A percentile compares a stretch with the other conserved stretches of the same genome.
phyloP scores from a whole-genome alignment of 2,113 vertebrate genomes.

The Psephotus haematonotus region DNA sequence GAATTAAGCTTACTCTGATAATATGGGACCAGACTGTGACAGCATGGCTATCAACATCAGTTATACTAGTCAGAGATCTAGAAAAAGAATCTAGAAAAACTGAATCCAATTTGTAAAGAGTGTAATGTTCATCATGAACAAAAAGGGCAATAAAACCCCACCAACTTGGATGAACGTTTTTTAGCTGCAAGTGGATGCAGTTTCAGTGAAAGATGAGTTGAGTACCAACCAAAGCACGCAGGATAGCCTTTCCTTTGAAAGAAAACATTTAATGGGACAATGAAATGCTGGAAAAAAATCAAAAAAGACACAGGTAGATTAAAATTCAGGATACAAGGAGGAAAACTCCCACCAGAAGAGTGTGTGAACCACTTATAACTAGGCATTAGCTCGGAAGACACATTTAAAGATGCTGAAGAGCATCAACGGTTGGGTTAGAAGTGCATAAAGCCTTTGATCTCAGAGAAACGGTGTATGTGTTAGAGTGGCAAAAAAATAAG shows the following conservation, averaged over 20 bases:
- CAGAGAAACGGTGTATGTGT: fast-evolving
- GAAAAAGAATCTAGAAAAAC: not conserved
- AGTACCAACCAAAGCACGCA: not conserved
- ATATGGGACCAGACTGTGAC: not conserved
- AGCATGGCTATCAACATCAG: not conserved
- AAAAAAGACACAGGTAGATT: not conserved
- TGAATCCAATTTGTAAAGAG: not conserved
- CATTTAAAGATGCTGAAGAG: not conserved
- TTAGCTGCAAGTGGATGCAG: not conserved
- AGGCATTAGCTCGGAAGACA: not conserved
- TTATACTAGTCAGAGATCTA: not conserved
- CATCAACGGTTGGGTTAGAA: not conserved
- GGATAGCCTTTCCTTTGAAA: not conserved
- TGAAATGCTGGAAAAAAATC: not conserved
- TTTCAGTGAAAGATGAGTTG: not conserved
- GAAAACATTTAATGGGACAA: not conserved
- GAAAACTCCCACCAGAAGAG: not conserved
- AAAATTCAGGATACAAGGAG: not conserved
- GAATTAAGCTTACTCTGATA: not conserved
- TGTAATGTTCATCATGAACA: not conserved
- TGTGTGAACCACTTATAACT: not conserved
- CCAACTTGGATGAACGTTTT: not conserved
- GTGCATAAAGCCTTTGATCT: not conserved
- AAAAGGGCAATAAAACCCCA: not conserved
- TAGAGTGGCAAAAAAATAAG: not conserved